phyloP scores from a whole-genome alignment of 2,888 invertebrate genomes.

The Mesoligia furuncula region DNA sequence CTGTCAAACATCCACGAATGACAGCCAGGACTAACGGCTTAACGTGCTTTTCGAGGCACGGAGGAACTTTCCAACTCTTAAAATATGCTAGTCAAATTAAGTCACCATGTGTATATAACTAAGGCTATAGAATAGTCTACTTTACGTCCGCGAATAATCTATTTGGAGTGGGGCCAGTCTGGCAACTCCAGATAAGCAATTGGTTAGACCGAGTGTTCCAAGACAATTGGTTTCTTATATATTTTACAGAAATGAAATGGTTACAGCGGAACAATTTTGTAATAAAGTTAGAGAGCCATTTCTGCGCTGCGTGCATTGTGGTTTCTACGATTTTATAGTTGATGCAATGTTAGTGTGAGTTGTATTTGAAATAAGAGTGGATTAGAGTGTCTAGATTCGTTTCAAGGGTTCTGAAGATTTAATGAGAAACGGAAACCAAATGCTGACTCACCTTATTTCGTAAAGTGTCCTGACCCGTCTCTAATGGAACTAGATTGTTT shows the following conservation, averaged over 20 bases:
- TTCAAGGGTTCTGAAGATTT: neutral
- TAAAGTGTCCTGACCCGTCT: neutral
- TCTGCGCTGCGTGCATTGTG: constrained; percentile 28
- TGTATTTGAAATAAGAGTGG: neutral
- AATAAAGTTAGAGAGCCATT: constrained; percentile 37
- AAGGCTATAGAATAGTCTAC: constrained; percentile 67
- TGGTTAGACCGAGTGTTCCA: constrained; percentile 72
- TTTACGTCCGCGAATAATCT: constrained; percentile 72
- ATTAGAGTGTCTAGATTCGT: neutral
- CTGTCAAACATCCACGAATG: no score
- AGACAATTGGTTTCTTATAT: constrained; percentile 77
- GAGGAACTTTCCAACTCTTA: no score
- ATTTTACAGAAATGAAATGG: constrained; percentile 73
- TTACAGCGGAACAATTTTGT: constrained; percentile 42
- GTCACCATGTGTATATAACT: constrained; percentile 35
- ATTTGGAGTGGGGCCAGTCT: constrained; percentile 80
- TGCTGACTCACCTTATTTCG: neutral
- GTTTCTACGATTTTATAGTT: neutral
- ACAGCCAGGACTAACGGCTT: no score
- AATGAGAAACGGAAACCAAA: neutral
- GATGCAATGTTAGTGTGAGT: neutral
- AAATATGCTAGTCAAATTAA: constrained; percentile 1
- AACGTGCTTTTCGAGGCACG: no score
- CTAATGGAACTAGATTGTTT: neutral
- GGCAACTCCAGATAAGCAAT: constrained; percentile 77